These are phyloP conservation scores for Illadopsis cleaveri DNA, from an alignment of 2,113 vertebrate genomes.

Conservation along the genomic window DNA sequence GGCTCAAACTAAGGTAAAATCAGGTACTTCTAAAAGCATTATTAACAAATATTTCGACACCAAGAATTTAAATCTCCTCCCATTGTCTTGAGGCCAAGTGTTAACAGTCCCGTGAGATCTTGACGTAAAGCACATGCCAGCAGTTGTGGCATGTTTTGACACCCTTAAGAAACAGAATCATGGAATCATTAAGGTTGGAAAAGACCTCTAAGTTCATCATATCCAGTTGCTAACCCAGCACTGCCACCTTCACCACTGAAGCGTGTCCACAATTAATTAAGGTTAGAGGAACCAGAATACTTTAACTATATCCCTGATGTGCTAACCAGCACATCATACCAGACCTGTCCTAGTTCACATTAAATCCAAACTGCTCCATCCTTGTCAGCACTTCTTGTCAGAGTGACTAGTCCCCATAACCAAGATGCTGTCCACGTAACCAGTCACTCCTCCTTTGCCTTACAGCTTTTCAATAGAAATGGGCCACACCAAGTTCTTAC, in stretches of 20 bases:
- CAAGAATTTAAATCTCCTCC: background rate
- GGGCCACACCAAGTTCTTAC: background rate
- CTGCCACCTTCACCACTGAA: background rate
- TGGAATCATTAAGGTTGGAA: background rate
- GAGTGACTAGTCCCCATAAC: background rate
- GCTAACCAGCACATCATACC: background rate
- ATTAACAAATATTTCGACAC: background rate
- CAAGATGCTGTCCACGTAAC: background rate
- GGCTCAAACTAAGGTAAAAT: background rate
- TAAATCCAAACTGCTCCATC: background rate
- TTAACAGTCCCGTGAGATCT: background rate
- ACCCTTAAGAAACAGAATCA: background rate
- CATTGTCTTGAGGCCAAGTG: background rate
- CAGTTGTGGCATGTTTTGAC: background rate
- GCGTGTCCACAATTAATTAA: background rate
- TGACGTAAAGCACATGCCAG: background rate
- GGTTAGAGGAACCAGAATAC: background rate
- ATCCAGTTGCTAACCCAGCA: background rate
- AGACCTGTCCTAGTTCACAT: background rate
- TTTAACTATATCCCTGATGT: background rate
- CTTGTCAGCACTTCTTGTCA: background rate
- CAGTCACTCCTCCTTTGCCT: background rate
- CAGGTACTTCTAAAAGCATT: background rate
- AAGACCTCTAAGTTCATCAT: background rate
- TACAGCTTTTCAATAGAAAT: rapidly evolving